Conservation (phyloP, 2,888 invertebrate species). For the Imbricaverruca yamaguchii region DNA sequence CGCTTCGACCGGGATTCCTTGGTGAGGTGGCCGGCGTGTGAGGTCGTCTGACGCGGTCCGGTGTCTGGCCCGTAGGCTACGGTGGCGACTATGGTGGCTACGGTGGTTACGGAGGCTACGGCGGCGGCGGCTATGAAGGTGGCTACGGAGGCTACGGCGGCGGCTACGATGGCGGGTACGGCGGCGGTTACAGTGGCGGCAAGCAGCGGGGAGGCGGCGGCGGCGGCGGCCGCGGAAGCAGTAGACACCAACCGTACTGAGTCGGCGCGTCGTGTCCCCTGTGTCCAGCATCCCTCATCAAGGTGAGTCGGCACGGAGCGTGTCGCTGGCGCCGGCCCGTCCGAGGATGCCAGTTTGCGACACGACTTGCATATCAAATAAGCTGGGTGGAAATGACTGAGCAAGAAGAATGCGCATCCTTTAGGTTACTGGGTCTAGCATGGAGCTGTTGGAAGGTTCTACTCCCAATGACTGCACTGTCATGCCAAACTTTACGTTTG, state of each 20-base stretch:
- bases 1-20: too few species aligned
- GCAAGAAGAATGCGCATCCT: too few species aligned
- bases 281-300: not conserved
- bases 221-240: slow-evolving; percentile 34
- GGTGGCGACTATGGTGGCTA: slow-evolving; percentile 32
- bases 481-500: too few species aligned
- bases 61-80: slow-evolving; percentile 27
- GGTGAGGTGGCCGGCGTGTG: too few species aligned
- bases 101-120: slow-evolving; percentile 34
- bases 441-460: too few species aligned
- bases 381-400: too few species aligned
- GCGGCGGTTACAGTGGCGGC: too few species aligned
- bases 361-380: not conserved
- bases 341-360: not conserved
- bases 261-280: not conserved
- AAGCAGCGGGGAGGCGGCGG: slow-evolving; percentile 25
- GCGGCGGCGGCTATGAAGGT: slow-evolving; percentile 33
- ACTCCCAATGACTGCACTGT: too few species aligned
- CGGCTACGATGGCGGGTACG: slow-evolving; percentile 34
- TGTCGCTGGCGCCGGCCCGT: not conserved
- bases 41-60: too few species aligned
- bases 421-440: too few species aligned
- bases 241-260: slow-evolving; percentile 18
- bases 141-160: slow-evolving; percentile 33
- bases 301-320: not conserved